Base-by-base conservation (phyloP, 2,797 vertebrate species). In the Poeciliopsis presidionis region DNA sequence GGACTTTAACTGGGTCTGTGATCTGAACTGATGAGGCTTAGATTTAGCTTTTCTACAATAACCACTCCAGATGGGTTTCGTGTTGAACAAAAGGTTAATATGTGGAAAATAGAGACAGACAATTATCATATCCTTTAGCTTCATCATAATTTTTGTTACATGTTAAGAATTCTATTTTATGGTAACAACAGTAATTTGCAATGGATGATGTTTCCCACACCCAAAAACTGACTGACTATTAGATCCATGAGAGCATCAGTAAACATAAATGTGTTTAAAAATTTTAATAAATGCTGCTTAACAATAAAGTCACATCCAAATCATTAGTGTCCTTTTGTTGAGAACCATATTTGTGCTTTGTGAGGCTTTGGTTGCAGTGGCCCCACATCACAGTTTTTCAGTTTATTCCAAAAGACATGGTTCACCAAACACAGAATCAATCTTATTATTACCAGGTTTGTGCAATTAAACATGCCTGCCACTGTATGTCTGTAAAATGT, bases 401-500 rank as follows among this genome's bases (percentile, higher is more conserved):
- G 53, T 4, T 65, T 65, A 20, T 36, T 65, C 18, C 16, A 33
- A 20, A 11, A 57, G 11, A 39, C 18, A 65, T 41, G 33, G 36
- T 65, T 65, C 36, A 65, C 18, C 63, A 65, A 9, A 39, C 33
- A 65, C 30, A 39, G 33, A 65, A 41, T 65, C 63, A 65, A 69
- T 80, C 81, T 84, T 89, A 83, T 89, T 57, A 84, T 71, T 83
- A 61, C 46, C 75, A 71, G 65, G 80, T 84, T 70, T 72, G 39
- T 67, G 65, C 20, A 22, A 43, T 43, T 25, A 67, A n/a, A 41
- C 39, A 13, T 41, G 36, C 4, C 20, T 8, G 20, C 20, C 20
- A 67, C 8, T 2, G 39, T 67, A 5, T 33, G 28, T 61, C 7
- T 61, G 59, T 41, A 67, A 67, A 39, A 67, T 41, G 20, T 25